These are phyloP conservation scores for Pararge aegeria DNA, from an alignment of 1,140 invertebrate species.

Conservation along the genomic window DNA sequence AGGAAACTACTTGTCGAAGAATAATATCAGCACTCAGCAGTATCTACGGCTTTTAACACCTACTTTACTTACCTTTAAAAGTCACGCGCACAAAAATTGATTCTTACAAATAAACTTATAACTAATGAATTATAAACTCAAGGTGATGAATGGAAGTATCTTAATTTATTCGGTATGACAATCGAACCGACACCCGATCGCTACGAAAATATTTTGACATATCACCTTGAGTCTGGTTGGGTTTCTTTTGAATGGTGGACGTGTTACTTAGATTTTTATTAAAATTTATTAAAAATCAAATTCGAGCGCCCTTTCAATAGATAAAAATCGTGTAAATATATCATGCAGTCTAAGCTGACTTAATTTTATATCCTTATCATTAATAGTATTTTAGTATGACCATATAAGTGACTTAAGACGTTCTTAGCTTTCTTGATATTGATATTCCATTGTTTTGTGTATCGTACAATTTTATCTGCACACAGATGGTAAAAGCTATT, in stretches of 20 bases:
- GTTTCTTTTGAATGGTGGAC: conserved; percentile 23
- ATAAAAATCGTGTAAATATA: conserved; percentile 9
- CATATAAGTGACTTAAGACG: not conserved
- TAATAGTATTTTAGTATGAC: not conserved
- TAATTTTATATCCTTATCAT: not conserved
- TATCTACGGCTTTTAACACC: not conserved
- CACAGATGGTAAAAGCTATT: not conserved
- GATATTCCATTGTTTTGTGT: not conserved
- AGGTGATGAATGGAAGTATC: conserved; percentile 17
- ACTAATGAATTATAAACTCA: conserved; percentile 16
- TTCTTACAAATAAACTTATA: not conserved
- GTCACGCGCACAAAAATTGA: not conserved
- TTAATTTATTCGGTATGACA: conserved; percentile 26
- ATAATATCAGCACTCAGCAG: too few species aligned
- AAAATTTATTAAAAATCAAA: conserved; percentile 7
- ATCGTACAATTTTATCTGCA: not conserved
- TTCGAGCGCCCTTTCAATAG: conserved; percentile 8
- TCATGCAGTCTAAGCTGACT: not conserved
- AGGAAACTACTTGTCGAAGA: too few species aligned
- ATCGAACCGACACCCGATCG: conserved; percentile 13
- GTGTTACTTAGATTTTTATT: conserved; percentile 1
- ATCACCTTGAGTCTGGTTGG: conserved; percentile 41
- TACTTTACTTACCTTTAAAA: not conserved
- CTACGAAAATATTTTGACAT: conserved; percentile 42
- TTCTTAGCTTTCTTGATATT: not conserved